Percentiles rank a stretch among this genome's conserved stretches.
phyloP scores from a whole-genome alignment of 2,888 invertebrate genomes.

The Hirtodrosophila alboralis region DNA sequence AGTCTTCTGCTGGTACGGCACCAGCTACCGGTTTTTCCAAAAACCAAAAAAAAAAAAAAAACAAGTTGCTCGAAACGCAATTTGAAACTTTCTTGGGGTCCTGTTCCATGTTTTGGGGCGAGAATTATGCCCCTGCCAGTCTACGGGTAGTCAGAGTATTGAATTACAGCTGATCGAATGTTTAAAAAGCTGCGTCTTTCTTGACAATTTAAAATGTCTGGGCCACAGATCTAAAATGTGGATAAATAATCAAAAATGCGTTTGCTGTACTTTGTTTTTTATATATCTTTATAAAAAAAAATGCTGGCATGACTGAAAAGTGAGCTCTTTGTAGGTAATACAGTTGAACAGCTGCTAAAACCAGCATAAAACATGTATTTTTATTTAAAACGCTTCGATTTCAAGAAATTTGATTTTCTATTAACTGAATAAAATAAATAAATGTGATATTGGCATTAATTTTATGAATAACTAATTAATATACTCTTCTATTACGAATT shows the following conservation, averaged over 20 bases:
- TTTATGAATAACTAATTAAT: too few relatives aligned
- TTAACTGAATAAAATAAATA: too few relatives aligned
- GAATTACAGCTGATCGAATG: slow-evolving; percentile 44
- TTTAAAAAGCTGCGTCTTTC: slow-evolving; percentile 30
- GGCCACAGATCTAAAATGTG: slow-evolving; percentile 24
- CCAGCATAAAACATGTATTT: slow-evolving; percentile 40
- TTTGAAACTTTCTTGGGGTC: slow-evolving; percentile 67
- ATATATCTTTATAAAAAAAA: slow-evolving; percentile 24
- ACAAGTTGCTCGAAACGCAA: slow-evolving; percentile 67
- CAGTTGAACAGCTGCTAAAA: slow-evolving; percentile 27
- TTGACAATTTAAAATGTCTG: slow-evolving; percentile 3
- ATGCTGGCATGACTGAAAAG: slow-evolving; percentile 39
- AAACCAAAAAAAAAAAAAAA: too few relatives aligned
- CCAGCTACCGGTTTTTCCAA: slow-evolving; percentile 61
- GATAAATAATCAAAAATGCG: slow-evolving; percentile 5
- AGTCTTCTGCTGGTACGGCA: neutral
- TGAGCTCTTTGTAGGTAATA: slow-evolving; percentile 39
- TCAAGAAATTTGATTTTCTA: slow-evolving; percentile 5
- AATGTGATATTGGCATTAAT: too few relatives aligned
- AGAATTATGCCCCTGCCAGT: slow-evolving; percentile 48
- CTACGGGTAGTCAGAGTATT: slow-evolving; percentile 60
- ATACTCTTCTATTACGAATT: too few relatives aligned
- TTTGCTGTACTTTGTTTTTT: slow-evolving; percentile 30
- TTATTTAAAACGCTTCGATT: slow-evolving; percentile 16
- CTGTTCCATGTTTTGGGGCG: slow-evolving; percentile 53